phyloP scores from a whole-genome alignment of 2,888 invertebrate genomes.

The Pycnomerus fuliginosus region DNA sequence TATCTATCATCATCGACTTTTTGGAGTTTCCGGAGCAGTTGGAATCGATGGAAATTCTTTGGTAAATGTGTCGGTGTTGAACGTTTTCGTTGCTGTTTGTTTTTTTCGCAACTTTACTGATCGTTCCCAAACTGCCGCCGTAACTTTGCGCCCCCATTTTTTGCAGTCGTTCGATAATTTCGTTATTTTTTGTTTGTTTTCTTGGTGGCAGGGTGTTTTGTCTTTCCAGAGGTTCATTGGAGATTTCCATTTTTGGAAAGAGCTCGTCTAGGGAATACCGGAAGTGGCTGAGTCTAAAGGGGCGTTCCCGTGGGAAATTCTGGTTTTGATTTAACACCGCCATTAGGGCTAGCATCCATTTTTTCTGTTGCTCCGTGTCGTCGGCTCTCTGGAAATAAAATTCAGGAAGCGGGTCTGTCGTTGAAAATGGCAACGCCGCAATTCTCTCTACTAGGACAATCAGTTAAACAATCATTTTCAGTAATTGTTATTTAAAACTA shows the following conservation, averaged over 20 bases:
- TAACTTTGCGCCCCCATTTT: conserved; percentile 44
- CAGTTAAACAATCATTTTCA: no score
- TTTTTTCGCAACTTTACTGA: conserved; percentile 24
- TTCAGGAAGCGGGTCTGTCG: no score
- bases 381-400: conserved; percentile 51
- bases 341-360: conserved; percentile 57
- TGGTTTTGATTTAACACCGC: conserved; percentile 49
- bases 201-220: conserved; percentile 29
- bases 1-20: conserved; percentile 23
- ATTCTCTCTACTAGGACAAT: no score
- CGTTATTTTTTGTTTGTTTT: conserved; percentile 4
- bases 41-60: conserved; percentile 24
- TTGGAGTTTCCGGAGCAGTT: conserved; percentile 3
- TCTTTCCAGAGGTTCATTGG: conserved; percentile 16
- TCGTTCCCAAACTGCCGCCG: conserved; percentile 36
- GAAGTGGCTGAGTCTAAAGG: conserved; percentile 49
- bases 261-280: conserved; percentile 50
- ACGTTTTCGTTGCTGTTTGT: background rate
- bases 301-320: conserved; percentile 25
- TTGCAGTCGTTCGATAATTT: conserved; percentile 42
- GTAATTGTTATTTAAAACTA: no score
- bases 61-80: conserved; percentile 25
- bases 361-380: conserved; percentile 53
- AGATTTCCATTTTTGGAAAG: conserved; percentile 12
- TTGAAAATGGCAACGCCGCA: no score